phyloP scores from a whole-genome alignment of 2,888 invertebrate genomes.

The Drosophila subquinaria region DNA sequence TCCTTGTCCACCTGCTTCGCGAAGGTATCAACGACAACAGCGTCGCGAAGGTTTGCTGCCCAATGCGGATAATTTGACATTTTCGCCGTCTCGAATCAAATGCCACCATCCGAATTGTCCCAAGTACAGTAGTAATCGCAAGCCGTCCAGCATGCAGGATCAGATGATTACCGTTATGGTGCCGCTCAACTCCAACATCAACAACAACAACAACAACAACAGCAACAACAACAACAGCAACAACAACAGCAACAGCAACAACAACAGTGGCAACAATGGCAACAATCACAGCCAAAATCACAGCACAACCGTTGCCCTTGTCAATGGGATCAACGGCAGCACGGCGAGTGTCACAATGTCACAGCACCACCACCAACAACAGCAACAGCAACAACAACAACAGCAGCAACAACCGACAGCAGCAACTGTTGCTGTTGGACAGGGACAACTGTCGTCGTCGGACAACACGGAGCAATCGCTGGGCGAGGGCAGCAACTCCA shows the following conservation, averaged over 20 bases:
- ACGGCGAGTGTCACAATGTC: slow-evolving; percentile 58
- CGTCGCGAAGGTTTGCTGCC: slow-evolving; percentile 85
- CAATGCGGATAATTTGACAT: slow-evolving; percentile 85
- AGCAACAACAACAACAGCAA: slow-evolving; percentile 56
- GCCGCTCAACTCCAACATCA: slow-evolving; percentile 84
- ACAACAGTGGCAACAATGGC: slow-evolving; percentile 11
- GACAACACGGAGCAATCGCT: slow-evolving; percentile 85
- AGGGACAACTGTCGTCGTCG: slow-evolving; percentile 79
- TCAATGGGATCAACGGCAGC: slow-evolving; percentile 62
- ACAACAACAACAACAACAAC: slow-evolving; percentile 71
- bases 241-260: slow-evolving; percentile 40
- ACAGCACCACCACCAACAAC: slow-evolving; percentile 49
- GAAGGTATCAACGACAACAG: slow-evolving; percentile 85
- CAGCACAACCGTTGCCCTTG: slow-evolving; percentile 55
- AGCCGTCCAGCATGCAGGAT: slow-evolving; percentile 85
- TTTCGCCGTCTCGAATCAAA: slow-evolving; percentile 85
- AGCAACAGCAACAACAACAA: slow-evolving; percentile 30
- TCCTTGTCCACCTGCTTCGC: background rate
- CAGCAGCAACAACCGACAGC: too few species aligned
- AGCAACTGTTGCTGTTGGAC: slow-evolving; percentile 1
- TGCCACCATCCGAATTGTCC: slow-evolving; percentile 86
- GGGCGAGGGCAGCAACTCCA: slow-evolving; percentile 52
- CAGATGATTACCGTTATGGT: slow-evolving; percentile 86
- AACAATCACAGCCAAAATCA: slow-evolving; percentile 7
- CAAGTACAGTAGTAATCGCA: slow-evolving; percentile 82